Evolutionary conservation across 30 jellyfish, hydroid and myxozoan species (phyloP).

Genomic region (Aurelia sp.): DNA sequence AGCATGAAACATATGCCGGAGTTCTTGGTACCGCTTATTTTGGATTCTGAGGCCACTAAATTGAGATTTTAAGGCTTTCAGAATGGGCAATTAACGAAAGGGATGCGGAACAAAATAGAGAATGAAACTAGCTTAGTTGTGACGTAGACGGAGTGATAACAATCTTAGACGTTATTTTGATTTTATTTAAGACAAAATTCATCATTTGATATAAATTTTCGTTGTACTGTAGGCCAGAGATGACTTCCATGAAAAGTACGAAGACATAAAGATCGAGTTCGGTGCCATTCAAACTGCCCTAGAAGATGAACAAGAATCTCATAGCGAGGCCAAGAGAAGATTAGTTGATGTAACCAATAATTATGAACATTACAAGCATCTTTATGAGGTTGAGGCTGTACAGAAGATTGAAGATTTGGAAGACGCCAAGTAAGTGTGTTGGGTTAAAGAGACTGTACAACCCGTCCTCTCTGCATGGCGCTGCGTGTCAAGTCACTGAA

Average conservation of each 20-base stretch:
- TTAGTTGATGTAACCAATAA: conserved; percentile 61
- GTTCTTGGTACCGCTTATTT: no score
- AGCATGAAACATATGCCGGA: no score
- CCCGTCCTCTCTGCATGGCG: no score
- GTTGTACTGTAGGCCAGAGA: conserved; percentile 28
- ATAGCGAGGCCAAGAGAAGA: conserved; percentile 39
- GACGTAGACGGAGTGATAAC: not conserved
- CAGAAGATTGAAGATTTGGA: conserved; percentile 73
- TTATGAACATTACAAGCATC: conserved; percentile 57
- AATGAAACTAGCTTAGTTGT: not conserved
- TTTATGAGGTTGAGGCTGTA: conserved; percentile 79
- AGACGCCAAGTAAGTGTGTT: conserved; percentile 39
- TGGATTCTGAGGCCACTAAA: no score
- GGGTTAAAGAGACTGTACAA: no score
- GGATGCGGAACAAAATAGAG: no score
- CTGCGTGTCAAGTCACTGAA: no score
- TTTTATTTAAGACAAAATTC: not conserved
- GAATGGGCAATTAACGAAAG: no score
- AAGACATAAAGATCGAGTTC: conserved; percentile 53
- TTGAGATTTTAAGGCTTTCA: no score
- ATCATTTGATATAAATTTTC: not conserved
- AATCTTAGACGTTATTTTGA: not conserved
- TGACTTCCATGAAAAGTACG: conserved; percentile 48
- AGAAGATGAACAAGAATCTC: conserved; percentile 71
- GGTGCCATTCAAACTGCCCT: conserved; percentile 36